A percentile compares a stretch with the other conserved stretches of the same genome.
These are phyloP conservation scores for Podilymbus podiceps DNA, from an alignment of 2,113 vertebrate genomes.

Conservation along the genomic window DNA sequence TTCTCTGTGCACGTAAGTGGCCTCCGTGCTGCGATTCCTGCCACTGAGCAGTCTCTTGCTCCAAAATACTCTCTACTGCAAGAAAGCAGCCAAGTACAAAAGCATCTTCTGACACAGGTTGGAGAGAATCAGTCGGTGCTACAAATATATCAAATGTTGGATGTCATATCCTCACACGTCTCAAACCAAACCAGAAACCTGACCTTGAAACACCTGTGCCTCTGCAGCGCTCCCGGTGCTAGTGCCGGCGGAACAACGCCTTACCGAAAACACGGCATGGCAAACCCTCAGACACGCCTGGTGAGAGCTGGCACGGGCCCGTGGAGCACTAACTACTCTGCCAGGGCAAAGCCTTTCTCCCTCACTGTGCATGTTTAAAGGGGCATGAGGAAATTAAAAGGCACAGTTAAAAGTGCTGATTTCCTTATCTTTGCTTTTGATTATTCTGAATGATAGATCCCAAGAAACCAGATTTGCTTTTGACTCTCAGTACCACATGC, in stretches of 20 bases:
- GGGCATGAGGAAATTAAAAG: neutral
- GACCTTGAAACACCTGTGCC: neutral
- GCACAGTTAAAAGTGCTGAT: neutral
- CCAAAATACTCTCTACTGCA: neutral
- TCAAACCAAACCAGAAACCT: neutral
- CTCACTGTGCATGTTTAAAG: neutral
- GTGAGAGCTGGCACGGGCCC: neutral
- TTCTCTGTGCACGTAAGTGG: neutral
- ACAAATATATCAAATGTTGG: neutral
- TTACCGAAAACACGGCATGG: neutral
- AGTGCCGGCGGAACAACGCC: neutral
- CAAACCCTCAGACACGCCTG: neutral
- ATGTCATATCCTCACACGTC: neutral
- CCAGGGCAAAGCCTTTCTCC: neutral
- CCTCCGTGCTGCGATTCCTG: neutral
- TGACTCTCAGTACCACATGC: neutral
- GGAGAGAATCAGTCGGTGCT: neutral
- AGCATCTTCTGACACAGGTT: neutral
- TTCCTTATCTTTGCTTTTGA: neutral
- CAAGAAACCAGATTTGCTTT: neutral
- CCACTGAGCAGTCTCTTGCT: neutral
- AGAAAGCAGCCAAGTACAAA: neutral
- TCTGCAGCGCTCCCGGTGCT: neutral
- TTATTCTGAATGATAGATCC: neutral
- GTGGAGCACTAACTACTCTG: neutral